A percentile compares a stretch with the other conserved stretches of the same genome.
Evolutionary conservation across 2,797 vertebrate species (phyloP).

Genomic region (Centropyge bicolor): DNA sequence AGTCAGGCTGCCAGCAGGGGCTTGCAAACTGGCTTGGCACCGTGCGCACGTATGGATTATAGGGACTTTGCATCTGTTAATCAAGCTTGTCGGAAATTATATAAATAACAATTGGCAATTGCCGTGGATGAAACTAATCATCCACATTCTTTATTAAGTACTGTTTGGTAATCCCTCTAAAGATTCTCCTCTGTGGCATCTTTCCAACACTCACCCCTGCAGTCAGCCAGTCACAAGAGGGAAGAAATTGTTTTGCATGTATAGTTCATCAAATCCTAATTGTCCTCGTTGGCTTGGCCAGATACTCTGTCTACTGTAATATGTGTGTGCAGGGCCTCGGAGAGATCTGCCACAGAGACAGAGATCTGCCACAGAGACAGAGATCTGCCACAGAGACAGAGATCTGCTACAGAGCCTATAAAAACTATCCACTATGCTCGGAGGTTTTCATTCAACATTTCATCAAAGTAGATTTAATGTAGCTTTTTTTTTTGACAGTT

Average conservation of each 20-base stretch:
- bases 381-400: too few relatives aligned
- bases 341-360: slow-evolving; percentile 32
- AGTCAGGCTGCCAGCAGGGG: slow-evolving; percentile 52
- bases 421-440: not conserved
- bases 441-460: not conserved
- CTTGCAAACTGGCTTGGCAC: slow-evolving; percentile 37
- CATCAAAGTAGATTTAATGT: slow-evolving; percentile 17
- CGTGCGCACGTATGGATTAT: slow-evolving; percentile 54
- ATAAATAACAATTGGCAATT: slow-evolving; percentile 75
- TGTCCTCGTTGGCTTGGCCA: slow-evolving; percentile 26
- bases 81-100: slow-evolving; percentile 65
- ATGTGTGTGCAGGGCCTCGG: slow-evolving; percentile 10
- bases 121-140: slow-evolving; percentile 68
- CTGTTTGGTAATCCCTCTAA: slow-evolving; percentile 65
- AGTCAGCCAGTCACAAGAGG: slow-evolving; percentile 43
- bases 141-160: slow-evolving; percentile 67
- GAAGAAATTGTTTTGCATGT: slow-evolving; percentile 43
- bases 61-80: slow-evolving; percentile 71
- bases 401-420: not conserved
- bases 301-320: slow-evolving; percentile 6
- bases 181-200: slow-evolving; percentile 50
- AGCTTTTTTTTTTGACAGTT: not conserved
- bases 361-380: not conserved
- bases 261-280: slow-evolving; percentile 47
- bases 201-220: slow-evolving; percentile 54